A percentile compares a stretch with the other conserved stretches of the same genome.
Evolutionary conservation across 2,888 invertebrate genomes (phyloP).

Genomic region (Troides helena): DNA sequence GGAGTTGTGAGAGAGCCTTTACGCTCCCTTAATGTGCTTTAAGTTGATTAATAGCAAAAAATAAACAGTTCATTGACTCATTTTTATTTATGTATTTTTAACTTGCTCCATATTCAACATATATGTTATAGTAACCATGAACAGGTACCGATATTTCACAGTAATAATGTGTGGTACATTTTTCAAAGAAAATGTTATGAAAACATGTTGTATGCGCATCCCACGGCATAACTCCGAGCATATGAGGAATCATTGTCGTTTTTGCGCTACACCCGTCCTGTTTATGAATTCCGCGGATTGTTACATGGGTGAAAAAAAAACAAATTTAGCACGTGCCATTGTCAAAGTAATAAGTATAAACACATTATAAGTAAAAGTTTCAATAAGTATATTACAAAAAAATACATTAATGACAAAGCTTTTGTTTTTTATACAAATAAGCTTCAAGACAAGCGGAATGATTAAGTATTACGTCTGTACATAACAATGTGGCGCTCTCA

Average conservation of each 20-base stretch:
- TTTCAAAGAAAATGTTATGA: slow-evolving; percentile 62
- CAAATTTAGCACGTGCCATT: slow-evolving; percentile 50
- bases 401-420: no score
- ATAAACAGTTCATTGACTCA: no score
- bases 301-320: slow-evolving; percentile 39
- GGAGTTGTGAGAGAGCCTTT: no score
- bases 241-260: slow-evolving; percentile 24
- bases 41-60: no score
- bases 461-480: no score
- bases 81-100: no score
- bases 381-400: no score
- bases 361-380: background rate
- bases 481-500: no score
- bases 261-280: slow-evolving; percentile 40
- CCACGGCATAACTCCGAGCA: slow-evolving; percentile 29
- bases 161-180: slow-evolving; percentile 36
- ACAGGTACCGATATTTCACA: slow-evolving; percentile 8
- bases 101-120: no score
- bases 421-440: no score
- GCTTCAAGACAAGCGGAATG: no score
- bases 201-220: slow-evolving; percentile 45
- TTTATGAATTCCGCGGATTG: slow-evolving; percentile 65
- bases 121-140: background rate
- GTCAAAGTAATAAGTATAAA: background rate
- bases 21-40: no score